Conservation (phyloP, 2,888 invertebrate species). For the Oscheius sp. region DNA sequence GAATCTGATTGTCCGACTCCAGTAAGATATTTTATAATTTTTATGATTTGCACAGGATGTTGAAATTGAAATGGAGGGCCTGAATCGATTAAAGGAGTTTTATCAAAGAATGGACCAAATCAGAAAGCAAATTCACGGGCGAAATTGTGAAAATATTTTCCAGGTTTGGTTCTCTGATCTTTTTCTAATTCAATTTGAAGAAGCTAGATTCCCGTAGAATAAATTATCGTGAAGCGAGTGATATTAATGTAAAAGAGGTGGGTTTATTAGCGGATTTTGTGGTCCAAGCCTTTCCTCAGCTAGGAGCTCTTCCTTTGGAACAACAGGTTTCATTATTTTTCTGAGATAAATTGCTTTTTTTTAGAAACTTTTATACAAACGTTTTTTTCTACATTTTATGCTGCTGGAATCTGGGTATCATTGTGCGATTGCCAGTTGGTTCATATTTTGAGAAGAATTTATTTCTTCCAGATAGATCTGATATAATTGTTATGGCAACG, state of each 20-base stretch:
- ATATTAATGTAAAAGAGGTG: constrained; percentile 17
- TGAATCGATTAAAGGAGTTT: not conserved
- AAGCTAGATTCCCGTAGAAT: not conserved
- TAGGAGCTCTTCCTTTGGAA: not conserved
- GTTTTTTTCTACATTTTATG: not conserved
- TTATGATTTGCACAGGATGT: not conserved
- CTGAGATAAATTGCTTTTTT: not conserved
- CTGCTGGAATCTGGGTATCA: constrained; percentile 13
- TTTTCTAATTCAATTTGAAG: not conserved
- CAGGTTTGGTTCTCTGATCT: not conserved
- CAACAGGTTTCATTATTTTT: constrained; percentile 4
- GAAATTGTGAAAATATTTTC: not conserved
- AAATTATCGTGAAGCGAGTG: constrained; percentile 5
- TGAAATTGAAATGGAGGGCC: not conserved
- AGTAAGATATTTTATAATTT: not conserved
- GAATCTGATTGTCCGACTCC: not conserved
- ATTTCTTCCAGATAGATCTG: not conserved
- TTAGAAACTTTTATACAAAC: not conserved
- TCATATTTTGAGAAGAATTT: not conserved
- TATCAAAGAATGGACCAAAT: not conserved
- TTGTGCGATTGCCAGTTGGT: not conserved
- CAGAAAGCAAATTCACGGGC: not conserved
- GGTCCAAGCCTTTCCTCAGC: not conserved
- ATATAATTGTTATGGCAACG: not conserved
- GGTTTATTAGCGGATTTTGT: constrained; percentile 8